These are phyloP conservation scores for Caenorhabditis brenneri DNA, from an alignment of 1,140 invertebrate genomes.

Conservation along the genomic window DNA sequence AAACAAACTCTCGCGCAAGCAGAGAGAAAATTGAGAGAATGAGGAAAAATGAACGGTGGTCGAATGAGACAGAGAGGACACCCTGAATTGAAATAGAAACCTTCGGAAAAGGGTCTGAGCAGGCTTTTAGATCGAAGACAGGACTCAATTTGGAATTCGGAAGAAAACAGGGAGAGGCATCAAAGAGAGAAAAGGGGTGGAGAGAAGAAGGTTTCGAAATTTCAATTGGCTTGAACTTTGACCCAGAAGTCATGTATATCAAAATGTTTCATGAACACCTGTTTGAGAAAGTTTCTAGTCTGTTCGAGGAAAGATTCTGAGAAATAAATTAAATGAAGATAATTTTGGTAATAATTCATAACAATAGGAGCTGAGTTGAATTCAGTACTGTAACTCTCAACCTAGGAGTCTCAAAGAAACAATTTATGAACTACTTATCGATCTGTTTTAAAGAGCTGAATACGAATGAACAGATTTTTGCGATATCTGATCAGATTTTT, in stretches of 20 bases:
- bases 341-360: too few species aligned
- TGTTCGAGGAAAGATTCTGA: too few species aligned
- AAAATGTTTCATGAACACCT: slow-evolving; percentile 38
- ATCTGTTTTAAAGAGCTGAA: too few species aligned
- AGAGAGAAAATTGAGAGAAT: background rate
- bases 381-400: too few species aligned
- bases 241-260: background rate
- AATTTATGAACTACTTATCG: too few species aligned
- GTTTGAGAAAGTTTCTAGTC: too few species aligned
- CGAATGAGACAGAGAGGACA: background rate
- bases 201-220: background rate
- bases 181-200: background rate
- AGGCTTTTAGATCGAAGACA: slow-evolving; percentile 22
- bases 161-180: background rate
- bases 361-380: too few species aligned
- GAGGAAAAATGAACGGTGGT: background rate
- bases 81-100: slow-evolving; percentile 29
- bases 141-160: slow-evolving; percentile 18
- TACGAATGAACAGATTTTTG: too few species aligned
- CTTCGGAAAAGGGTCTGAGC: slow-evolving; percentile 25
- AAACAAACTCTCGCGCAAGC: slow-evolving; percentile 17
- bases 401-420: too few species aligned
- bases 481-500: too few species aligned
- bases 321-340: too few species aligned
- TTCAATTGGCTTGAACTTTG: background rate